phyloP scores from a whole-genome alignment of 92 coral and sea anemone genomes.

The Zoanthus sansibaricus region DNA sequence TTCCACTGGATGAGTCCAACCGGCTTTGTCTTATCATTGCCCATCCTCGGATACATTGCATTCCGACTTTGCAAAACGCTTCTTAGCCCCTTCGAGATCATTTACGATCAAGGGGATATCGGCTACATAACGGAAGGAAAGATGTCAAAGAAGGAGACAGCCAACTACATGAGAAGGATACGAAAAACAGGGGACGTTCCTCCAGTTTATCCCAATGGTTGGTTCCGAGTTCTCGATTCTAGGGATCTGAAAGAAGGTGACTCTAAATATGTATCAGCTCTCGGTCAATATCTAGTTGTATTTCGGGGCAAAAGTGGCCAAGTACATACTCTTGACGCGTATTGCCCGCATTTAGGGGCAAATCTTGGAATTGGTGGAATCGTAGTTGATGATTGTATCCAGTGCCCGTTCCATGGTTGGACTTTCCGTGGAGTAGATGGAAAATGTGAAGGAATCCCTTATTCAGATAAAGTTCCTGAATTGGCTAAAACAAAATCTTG shows the following conservation, averaged over 20 bases:
- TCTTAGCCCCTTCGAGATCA: slow-evolving; percentile 75
- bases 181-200: slow-evolving; percentile 82
- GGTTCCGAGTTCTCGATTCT: slow-evolving; percentile 86
- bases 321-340: slow-evolving; percentile 80
- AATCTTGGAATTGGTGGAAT: slow-evolving; percentile 92
- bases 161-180: slow-evolving; percentile 66
- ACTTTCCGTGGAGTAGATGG: slow-evolving; percentile 85
- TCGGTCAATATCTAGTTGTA: slow-evolving; percentile 90
- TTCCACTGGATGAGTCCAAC: slow-evolving; percentile 11
- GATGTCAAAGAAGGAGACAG: slow-evolving; percentile 77
- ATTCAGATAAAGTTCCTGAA: slow-evolving; percentile 78
- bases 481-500: slow-evolving; percentile 84
- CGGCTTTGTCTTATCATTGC: slow-evolving; percentile 3
- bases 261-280: slow-evolving; percentile 71
- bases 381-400: slow-evolving; percentile 80
- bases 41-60: slow-evolving; percentile 36
- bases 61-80: slow-evolving; percentile 70
- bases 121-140: slow-evolving; percentile 83
- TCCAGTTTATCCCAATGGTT: slow-evolving; percentile 95
- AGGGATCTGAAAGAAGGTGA: slow-evolving; percentile 72
- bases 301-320: slow-evolving; percentile 88
- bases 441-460: slow-evolving; percentile 84
- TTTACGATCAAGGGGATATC: slow-evolving; percentile 72
- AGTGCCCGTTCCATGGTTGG: slow-evolving; percentile 99
- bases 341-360: slow-evolving; percentile 98